phyloP scores from a whole-genome alignment of 1,140 invertebrate species.

The Eriosoma lanigerum region DNA sequence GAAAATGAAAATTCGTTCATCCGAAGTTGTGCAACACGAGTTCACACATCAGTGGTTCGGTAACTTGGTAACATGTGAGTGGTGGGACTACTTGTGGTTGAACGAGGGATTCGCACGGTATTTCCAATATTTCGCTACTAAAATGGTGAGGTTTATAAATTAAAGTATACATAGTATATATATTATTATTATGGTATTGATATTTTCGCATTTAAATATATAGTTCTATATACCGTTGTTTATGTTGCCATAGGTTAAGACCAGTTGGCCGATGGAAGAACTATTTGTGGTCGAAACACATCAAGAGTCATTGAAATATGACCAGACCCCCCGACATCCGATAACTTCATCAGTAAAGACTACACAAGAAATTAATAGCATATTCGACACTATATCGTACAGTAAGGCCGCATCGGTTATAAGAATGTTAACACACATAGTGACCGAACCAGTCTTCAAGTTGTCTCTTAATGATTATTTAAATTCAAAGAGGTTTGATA shows the following conservation, averaged over 20 bases:
- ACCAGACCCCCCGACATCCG: background rate
- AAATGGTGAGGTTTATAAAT: too few species aligned
- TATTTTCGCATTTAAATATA: background rate
- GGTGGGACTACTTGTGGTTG: slow-evolving; percentile 63
- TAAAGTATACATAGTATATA: background rate
- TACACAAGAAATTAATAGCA: background rate
- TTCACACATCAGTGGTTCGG: slow-evolving; percentile 62
- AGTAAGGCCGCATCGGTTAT: background rate
- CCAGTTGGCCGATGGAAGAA: slow-evolving; percentile 10
- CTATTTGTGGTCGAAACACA: background rate
- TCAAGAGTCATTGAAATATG: background rate
- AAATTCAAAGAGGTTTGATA: background rate
- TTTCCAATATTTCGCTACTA: slow-evolving; percentile 55
- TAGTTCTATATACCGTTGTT: background rate
- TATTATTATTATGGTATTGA: background rate
- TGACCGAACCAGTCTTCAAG: background rate
- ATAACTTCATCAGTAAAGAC: background rate
- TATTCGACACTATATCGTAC: slow-evolving; percentile 20
- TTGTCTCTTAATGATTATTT: background rate
- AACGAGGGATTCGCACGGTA: slow-evolving; percentile 64
- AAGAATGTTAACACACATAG: background rate
- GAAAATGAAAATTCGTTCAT: slow-evolving; percentile 56
- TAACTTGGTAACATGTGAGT: slow-evolving; percentile 59
- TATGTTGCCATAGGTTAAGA: background rate
- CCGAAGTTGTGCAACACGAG: slow-evolving; percentile 62